Percentiles rank a stretch among this genome's conserved stretches.
Evolutionary conservation across 2,797 vertebrate genomes (phyloP).

Genomic region (Epinephelus malabaricus): DNA sequence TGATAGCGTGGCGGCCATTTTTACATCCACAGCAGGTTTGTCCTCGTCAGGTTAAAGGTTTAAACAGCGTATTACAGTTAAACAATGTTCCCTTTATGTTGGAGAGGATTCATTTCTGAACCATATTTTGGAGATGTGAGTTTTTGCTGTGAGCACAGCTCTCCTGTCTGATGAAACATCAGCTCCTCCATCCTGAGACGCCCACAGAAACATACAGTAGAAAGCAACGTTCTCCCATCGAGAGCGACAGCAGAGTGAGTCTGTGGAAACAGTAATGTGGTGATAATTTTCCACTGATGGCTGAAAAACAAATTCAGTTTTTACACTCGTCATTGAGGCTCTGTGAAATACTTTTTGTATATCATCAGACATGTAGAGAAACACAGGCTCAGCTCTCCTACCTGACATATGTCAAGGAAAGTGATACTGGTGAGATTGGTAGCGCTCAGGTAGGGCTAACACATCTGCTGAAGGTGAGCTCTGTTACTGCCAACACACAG

Average conservation of each 20-base stretch:
- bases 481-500: conserved; percentile 43
- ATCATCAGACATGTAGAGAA: conserved; percentile 51
- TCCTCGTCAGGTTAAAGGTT: not conserved
- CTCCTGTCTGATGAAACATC: conserved; percentile 3
- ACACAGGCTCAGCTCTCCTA: conserved; percentile 23
- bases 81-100: too few species aligned
- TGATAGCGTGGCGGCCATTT: too few species aligned
- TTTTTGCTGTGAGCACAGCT: not conserved
- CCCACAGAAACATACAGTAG: conserved; percentile 26
- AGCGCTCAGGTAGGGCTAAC: not conserved
- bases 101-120: conserved; percentile 5
- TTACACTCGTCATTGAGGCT: conserved; percentile 15
- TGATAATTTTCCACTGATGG: conserved; percentile 37
- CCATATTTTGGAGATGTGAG: not conserved
- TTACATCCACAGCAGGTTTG: not conserved
- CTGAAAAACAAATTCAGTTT: conserved; percentile 59
- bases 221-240: conserved; percentile 74
- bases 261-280: conserved; percentile 34
- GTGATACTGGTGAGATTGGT: conserved; percentile 55
- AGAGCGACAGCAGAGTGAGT: conserved; percentile 35
- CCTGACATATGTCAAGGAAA: conserved; percentile 55
- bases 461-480: not conserved
- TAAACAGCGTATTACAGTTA: too few species aligned
- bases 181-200: conserved; percentile 5
- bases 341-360: conserved; percentile 38